These are phyloP conservation scores for Beroe forskalii DNA, from an alignment of 37 sponge, comb jelly and placozoan genomes.

Conservation along the genomic window DNA sequence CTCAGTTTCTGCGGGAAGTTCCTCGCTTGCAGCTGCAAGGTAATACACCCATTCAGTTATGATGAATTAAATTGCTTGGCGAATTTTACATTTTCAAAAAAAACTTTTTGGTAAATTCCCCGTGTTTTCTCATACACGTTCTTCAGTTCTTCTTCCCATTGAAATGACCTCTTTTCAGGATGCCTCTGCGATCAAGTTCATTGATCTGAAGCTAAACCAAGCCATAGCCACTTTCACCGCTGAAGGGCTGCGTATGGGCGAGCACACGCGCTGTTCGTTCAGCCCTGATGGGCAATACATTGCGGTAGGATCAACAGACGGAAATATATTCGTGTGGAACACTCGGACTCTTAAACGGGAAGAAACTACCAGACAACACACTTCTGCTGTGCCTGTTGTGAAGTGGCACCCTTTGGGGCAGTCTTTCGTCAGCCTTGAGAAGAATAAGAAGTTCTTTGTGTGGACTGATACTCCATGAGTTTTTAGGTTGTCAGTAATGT, in stretches of 20 bases:
- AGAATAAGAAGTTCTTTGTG: constrained; percentile 75
- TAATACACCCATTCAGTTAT: too few species aligned
- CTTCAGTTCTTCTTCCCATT: too few species aligned
- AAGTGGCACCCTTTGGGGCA: constrained; percentile 88
- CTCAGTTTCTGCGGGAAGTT: constrained; percentile 55
- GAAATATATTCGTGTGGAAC: constrained; percentile 86
- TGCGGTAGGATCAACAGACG: constrained; percentile 86
- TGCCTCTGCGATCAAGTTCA: constrained; percentile 69
- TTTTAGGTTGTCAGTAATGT: too few species aligned
- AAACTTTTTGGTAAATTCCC: too few species aligned
- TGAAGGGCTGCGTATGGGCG: constrained; percentile 46
- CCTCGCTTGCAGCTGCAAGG: constrained; percentile 53
- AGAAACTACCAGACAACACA: constrained; percentile 64
- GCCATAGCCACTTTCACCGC: constrained; percentile 81
- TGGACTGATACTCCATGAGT: constrained; percentile 69
- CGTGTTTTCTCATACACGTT: too few species aligned
- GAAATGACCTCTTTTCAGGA: neutral
- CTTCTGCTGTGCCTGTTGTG: constrained; percentile 75
- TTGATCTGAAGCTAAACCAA: constrained; percentile 85
- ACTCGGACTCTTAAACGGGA: constrained; percentile 67
- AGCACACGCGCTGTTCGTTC: constrained; percentile 59
- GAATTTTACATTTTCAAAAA: too few species aligned
- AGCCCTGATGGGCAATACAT: constrained; percentile 97
- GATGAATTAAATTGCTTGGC: too few species aligned
- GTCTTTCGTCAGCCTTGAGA: constrained; percentile 75